Percentiles rank a stretch among this genome's conserved stretches.
Evolutionary conservation across 2,797 vertebrate genomes (phyloP).

Genomic region (Amniataba percoides): DNA sequence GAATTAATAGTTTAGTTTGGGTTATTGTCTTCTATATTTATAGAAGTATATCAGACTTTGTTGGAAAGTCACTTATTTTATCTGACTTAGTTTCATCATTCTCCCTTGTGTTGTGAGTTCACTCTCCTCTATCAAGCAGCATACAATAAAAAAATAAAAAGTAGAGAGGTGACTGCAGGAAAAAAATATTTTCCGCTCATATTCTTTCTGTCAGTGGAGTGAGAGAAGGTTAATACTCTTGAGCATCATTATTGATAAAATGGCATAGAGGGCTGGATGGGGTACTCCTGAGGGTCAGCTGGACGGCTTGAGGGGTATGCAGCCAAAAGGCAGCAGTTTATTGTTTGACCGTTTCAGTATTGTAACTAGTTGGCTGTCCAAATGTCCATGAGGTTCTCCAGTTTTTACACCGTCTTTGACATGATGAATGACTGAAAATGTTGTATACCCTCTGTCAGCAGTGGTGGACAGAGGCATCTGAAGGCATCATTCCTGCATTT

Average conservation of each 20-base stretch:
- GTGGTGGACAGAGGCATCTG: conserved; percentile 31
- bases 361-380: conserved; percentile 28
- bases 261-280: conserved; percentile 15
- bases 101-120: neutral
- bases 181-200: neutral
- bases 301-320: conserved; percentile 6
- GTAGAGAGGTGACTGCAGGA: neutral
- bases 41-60: neutral
- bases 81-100: neutral
- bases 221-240: conserved; percentile 3
- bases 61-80: neutral
- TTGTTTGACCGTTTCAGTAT: conserved; percentile 20
- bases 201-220: neutral
- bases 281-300: neutral
- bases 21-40: neutral
- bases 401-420: conserved; percentile 38
- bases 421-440: conserved; percentile 43
- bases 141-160: neutral
- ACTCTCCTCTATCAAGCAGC: neutral
- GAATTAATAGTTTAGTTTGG: neutral
- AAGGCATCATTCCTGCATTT: conserved; percentile 34
- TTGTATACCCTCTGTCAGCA: conserved; percentile 28
- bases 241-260: conserved; percentile 8
- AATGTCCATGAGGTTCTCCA: conserved; percentile 7
- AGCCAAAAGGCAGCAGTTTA: conserved; percentile 19